phyloP scores from a whole-genome alignment of 2,113 vertebrate species.

The Hoplias malabaricus region DNA sequence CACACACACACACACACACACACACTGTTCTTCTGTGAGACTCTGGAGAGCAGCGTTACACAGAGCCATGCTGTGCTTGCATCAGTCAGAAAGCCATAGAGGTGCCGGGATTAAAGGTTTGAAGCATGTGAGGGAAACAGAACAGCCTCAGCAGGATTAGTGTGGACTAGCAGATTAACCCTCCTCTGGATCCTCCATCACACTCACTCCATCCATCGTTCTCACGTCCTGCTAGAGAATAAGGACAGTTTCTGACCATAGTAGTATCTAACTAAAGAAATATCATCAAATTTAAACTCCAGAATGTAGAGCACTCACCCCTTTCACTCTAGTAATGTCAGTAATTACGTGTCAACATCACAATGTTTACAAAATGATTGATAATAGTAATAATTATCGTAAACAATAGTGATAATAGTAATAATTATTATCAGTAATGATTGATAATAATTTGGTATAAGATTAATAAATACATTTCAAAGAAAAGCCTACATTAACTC shows the following conservation, averaged over 20 bases:
- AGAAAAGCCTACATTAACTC: no score
- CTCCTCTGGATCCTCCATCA: constrained; percentile 12
- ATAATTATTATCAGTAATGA: no score
- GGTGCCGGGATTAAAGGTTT: constrained; percentile 65
- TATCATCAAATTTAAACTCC: no score
- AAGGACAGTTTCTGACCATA: not conserved
- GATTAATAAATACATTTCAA: no score
- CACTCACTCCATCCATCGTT: not conserved
- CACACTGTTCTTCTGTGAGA: constrained; percentile 1
- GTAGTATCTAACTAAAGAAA: not conserved
- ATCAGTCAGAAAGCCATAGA: constrained; percentile 66
- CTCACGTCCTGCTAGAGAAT: not conserved
- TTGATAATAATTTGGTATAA: no score
- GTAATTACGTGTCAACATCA: no score
- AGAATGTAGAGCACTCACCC: no score
- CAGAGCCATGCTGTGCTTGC: constrained; percentile 66
- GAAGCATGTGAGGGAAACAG: constrained; percentile 55
- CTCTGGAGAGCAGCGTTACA: constrained; percentile 65
- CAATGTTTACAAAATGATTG: no score
- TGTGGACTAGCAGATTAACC: constrained; percentile 31
- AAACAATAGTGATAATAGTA: no score
- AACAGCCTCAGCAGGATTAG: constrained; percentile 60
- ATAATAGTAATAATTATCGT: no score
- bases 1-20: not conserved
- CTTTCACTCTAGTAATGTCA: no score